Conservation (phyloP, 2,113 vertebrate genomes). For the Diadophis punctatus region DNA sequence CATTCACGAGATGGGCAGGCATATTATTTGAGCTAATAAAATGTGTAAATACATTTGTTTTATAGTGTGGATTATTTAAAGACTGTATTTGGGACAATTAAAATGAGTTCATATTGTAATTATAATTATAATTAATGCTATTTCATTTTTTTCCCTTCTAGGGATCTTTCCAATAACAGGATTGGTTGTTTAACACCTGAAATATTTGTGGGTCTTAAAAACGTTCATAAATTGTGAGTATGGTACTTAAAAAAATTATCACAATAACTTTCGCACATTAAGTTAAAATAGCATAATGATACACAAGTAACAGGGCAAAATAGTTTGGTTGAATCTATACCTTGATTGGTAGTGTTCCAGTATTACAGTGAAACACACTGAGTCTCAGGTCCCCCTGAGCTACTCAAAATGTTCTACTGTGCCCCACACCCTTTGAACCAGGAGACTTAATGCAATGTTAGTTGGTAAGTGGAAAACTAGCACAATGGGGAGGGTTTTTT, state of each 20-base stretch:
- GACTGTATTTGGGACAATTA: neutral
- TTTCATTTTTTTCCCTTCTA: constrained; percentile 34
- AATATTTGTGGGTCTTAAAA: constrained; percentile 83
- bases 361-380: neutral
- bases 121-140: neutral
- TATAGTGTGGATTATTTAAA: constrained; percentile 8
- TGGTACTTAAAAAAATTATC: neutral
- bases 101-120: neutral
- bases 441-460: neutral
- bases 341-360: neutral
- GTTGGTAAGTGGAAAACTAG: neutral
- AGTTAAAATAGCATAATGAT: neutral
- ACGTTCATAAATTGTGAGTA: constrained; percentile 88
- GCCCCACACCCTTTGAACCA: neutral
- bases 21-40: neutral
- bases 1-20: neutral
- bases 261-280: neutral
- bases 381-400: neutral
- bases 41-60: constrained; percentile 2
- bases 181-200: constrained; percentile 86
- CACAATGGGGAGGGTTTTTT: neutral
- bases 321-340: neutral
- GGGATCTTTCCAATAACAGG: constrained; percentile 89
- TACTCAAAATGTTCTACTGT: neutral
- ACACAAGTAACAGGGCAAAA: neutral